Evolutionary conservation across 2,888 invertebrate genomes (phyloP).

Genomic region (Tetragnatha montana): DNA sequence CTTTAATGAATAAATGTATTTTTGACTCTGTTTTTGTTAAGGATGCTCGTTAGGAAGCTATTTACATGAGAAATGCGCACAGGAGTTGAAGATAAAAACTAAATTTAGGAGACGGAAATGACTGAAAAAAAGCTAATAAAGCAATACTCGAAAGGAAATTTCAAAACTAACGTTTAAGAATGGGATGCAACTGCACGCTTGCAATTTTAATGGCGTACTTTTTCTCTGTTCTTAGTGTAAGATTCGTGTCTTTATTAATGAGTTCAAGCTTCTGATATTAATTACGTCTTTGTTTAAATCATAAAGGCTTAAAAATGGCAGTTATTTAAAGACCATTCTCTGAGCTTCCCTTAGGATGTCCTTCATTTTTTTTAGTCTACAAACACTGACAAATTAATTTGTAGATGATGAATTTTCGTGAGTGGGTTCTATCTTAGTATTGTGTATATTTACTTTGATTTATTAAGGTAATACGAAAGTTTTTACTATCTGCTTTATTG

Average conservation of each 20-base stretch:
- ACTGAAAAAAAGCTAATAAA: constrained; percentile 9
- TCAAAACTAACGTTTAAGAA: constrained; percentile 42
- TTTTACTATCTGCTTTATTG: no score
- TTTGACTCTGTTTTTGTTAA: constrained; percentile 42
- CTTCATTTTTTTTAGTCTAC: neutral
- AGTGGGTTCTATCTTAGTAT: no score
- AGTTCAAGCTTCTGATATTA: constrained; percentile 21
- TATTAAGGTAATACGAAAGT: no score
- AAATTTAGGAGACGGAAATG: constrained; percentile 7
- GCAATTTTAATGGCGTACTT: neutral
- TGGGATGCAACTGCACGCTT: constrained; percentile 14
- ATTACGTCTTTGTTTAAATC: constrained; percentile 43
- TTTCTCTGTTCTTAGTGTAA: constrained; percentile 10
- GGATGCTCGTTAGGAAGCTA: constrained; percentile 32
- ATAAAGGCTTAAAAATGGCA: constrained; percentile 21
- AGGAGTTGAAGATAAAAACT: constrained; percentile 31
- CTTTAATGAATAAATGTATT: constrained; percentile 52
- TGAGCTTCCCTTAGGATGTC: neutral
- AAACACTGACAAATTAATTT: neutral
- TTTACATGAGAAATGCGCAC: constrained; percentile 43
- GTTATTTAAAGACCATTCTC: neutral
- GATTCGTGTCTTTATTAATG: constrained; percentile 50
- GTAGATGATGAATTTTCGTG: neutral
- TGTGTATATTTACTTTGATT: no score
- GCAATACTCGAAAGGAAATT: constrained; percentile 23